Evolutionary conservation across 2,888 invertebrate genomes (phyloP).

Genomic region (Platypus cylindrus): DNA sequence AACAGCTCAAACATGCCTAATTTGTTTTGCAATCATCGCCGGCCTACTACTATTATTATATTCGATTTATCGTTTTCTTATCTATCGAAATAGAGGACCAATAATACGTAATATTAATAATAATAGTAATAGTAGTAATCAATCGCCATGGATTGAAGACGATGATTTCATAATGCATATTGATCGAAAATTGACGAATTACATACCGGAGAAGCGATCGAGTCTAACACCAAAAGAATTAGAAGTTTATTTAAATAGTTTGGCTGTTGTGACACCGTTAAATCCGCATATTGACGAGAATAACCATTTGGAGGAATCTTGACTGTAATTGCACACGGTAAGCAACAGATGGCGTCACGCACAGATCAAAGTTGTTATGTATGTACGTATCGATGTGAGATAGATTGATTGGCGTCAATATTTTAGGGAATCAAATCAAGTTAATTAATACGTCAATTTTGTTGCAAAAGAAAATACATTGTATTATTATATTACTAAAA

Average conservation of each 20-base stretch:
- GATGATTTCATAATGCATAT: slow-evolving; percentile 23
- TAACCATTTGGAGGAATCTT: slow-evolving; percentile 3
- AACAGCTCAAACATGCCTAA: slow-evolving; percentile 41
- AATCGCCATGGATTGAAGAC: slow-evolving; percentile 27
- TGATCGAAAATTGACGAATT: slow-evolving; percentile 26
- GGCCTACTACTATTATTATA: slow-evolving; percentile 41
- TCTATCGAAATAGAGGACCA: too few relatives aligned
- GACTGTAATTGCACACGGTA: neutral
- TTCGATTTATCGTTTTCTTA: slow-evolving; percentile 32
- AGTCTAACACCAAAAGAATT: slow-evolving; percentile 28
- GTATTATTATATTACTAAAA: too few relatives aligned
- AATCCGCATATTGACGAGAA: slow-evolving; percentile 5
- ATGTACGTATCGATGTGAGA: too few relatives aligned
- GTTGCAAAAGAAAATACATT: too few relatives aligned
- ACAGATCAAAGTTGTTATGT: too few relatives aligned
- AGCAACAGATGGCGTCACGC: too few relatives aligned
- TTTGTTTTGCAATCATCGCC: slow-evolving; percentile 41
- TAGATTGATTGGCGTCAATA: too few relatives aligned
- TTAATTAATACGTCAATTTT: too few relatives aligned
- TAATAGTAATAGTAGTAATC: too few relatives aligned
- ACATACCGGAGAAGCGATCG: slow-evolving; percentile 24
- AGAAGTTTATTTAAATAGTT: slow-evolving; percentile 25
- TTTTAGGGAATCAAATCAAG: too few relatives aligned
- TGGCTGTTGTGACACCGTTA: slow-evolving; percentile 8
- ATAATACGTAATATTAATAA: too few relatives aligned